Evolutionary conservation across 2,797 vertebrate species (phyloP), one percentile per base, ranked within the genome.

Genomic region (Pempheris klunzingeri): DNA sequence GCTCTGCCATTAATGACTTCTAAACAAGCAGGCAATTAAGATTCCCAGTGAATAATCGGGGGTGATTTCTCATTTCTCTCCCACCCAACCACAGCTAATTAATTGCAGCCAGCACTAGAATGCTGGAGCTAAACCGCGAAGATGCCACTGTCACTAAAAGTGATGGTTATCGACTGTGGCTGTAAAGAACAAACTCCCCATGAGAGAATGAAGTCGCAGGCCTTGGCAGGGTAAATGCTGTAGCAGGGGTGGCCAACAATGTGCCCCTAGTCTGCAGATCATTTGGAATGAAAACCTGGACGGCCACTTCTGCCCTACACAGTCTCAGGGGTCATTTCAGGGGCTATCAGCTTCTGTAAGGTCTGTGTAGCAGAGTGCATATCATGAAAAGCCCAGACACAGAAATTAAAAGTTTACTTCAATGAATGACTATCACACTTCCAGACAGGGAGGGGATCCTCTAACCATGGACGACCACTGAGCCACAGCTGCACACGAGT

Each of bases 1-100:
- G 68, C 74, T 65, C 17, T 50, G 24, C 22, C 61, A 3, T 61
- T 77, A 85, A 78, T 63, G 78, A 62, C 68, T 80, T 76, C 52
- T 46, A 77, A 89, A 86, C 75, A 80, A 81, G 71, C 70, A 68
- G 62, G 46, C 68, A 60, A 82, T 81, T 83, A 81, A 63, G 57
- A 83, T 62, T 77, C 71, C 62, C 54, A 57, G 61, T 75, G 47
- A 76, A 85, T 81, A 67, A 71, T 87, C 41, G 61, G 28, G 24
- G 18, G 20, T 39, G 28, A 62, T 69, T 67, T 79, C 50, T 70
- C 17, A 63, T 82, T 80, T 80, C 3, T 58, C 47, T 57, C 47
- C 38, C 74, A 26, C n/a, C 58, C 38, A 70, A 74, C 63, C 52
- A 20, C 43, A 68, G 53, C 65, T 61, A 83, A 84, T 88, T 43